Evolutionary conservation across 2,113 vertebrate species (phyloP).

Genomic region (Petromus typicus): DNA sequence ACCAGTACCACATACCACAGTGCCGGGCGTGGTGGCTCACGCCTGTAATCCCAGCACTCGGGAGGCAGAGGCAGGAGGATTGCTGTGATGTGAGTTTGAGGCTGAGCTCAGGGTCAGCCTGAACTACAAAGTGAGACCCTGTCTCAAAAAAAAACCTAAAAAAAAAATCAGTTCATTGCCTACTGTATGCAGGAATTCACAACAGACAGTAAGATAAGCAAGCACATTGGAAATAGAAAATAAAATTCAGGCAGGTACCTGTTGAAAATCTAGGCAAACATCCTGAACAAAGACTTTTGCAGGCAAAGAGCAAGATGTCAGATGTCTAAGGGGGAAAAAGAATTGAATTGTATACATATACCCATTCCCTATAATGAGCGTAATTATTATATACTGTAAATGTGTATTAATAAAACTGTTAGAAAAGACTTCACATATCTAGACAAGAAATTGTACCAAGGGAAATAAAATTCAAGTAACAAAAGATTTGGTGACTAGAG

Average conservation of each 20-base stretch:
- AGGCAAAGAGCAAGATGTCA: not conserved
- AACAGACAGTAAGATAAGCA: not conserved
- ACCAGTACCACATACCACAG: too few species aligned
- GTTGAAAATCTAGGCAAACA: slow-evolving; percentile 44
- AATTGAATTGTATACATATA: not conserved
- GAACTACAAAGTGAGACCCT: too few species aligned
- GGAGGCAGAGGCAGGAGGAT: too few species aligned
- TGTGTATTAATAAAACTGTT: not conserved
- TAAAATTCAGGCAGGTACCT: not conserved
- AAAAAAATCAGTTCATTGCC: not conserved
- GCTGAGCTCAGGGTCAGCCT: too few species aligned
- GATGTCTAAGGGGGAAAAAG: not conserved
- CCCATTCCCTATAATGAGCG: not conserved
- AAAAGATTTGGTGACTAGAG: not conserved
- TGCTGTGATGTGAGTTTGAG: too few species aligned
- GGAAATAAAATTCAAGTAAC: not conserved
- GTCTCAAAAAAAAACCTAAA: too few species aligned
- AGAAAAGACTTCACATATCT: not conserved
- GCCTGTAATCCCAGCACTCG: too few species aligned
- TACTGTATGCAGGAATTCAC: not conserved
- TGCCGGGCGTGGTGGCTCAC: too few species aligned
- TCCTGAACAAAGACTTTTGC: not conserved
- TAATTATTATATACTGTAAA: not conserved
- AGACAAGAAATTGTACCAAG: not conserved
- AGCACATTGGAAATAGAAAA: not conserved